Percentiles rank a stretch among this genome's conserved stretches.
phyloP scores from a whole-genome alignment of 1,140 invertebrate genomes.

The Diplogasteroides magnus region DNA sequence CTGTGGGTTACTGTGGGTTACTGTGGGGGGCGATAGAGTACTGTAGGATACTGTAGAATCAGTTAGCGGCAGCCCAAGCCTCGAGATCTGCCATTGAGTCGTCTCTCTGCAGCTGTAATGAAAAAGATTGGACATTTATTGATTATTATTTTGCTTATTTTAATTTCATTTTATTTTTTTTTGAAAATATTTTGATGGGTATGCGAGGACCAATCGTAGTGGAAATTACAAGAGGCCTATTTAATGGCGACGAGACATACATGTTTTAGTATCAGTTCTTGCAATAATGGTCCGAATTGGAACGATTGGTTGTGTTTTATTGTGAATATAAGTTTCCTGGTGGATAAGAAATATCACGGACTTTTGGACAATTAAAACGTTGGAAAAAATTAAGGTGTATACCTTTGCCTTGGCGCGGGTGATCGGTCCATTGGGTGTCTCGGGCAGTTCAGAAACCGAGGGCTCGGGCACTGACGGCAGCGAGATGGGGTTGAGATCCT shows the following conservation, averaged over 20 bases:
- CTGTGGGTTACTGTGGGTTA: too few relatives aligned
- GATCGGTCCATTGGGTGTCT: slow-evolving; percentile 7
- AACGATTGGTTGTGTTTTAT: too few relatives aligned
- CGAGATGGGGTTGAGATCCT: slow-evolving; percentile 5
- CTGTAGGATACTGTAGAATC: too few relatives aligned
- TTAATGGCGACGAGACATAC: too few relatives aligned
- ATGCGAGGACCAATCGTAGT: too few relatives aligned
- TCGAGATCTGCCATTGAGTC: slow-evolving; percentile 26
- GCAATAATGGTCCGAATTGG: too few relatives aligned
- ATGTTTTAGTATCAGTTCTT: too few relatives aligned
- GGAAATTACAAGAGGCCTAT: too few relatives aligned
- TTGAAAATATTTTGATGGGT: too few relatives aligned
- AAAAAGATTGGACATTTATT: background rate
- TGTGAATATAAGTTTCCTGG: too few relatives aligned
- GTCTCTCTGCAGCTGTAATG: slow-evolving; percentile 1
- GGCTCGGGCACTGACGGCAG: slow-evolving; percentile 9
- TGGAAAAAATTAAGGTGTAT: background rate
- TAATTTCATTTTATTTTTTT: too few relatives aligned
- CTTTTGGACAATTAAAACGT: background rate
- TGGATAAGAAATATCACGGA: background rate
- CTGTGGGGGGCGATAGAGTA: too few relatives aligned
- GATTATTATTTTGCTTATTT: background rate
- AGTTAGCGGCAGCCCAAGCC: slow-evolving; percentile 29
- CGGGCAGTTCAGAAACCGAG: slow-evolving; percentile 1
- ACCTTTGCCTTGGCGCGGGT: slow-evolving; percentile 12